phyloP scores from a whole-genome alignment of 2,888 invertebrate species.

The Germaria angustata region DNA sequence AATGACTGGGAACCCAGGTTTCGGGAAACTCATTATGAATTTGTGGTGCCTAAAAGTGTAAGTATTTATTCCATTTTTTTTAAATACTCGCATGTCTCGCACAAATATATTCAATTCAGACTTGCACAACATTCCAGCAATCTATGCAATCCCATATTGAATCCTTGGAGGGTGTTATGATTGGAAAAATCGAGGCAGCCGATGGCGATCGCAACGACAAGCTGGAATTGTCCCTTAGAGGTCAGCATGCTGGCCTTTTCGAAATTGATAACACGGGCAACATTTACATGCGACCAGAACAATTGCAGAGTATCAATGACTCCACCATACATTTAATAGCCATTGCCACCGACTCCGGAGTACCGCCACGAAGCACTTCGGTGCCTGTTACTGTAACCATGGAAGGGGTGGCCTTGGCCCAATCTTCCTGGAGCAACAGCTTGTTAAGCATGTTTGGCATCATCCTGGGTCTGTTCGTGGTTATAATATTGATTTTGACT shows the following conservation, averaged over 20 bases:
- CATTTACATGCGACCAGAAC: constrained; percentile 83
- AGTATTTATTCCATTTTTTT: constrained; percentile 61
- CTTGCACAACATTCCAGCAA: constrained; percentile 68
- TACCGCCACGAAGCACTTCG: constrained; percentile 88
- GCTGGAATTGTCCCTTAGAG: constrained; percentile 86
- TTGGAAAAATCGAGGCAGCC: constrained; percentile 89
- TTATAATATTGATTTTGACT: constrained; percentile 88
- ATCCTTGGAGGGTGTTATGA: constrained; percentile 79
- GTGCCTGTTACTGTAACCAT: constrained; percentile 86
- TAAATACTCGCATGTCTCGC: background rate
- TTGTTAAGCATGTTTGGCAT: constrained; percentile 84
- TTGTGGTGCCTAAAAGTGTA: constrained; percentile 81
- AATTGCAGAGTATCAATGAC: constrained; percentile 79
- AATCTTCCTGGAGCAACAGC: constrained; percentile 80
- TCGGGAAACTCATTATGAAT: constrained; percentile 92
- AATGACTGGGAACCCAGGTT: constrained; percentile 97
- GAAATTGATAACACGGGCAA: constrained; percentile 80
- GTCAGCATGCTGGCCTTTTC: constrained; percentile 83
- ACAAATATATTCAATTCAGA: background rate
- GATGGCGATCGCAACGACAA: constrained; percentile 91
- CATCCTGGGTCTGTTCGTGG: constrained; percentile 86
- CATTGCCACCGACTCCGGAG: constrained; percentile 91
- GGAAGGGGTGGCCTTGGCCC: constrained; percentile 79
- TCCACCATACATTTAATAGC: constrained; percentile 88
- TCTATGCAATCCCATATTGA: constrained; percentile 74